These are phyloP conservation scores for Drosophila athabasca DNA, from an alignment of 1,140 invertebrate genomes.

Conservation along the genomic window DNA sequence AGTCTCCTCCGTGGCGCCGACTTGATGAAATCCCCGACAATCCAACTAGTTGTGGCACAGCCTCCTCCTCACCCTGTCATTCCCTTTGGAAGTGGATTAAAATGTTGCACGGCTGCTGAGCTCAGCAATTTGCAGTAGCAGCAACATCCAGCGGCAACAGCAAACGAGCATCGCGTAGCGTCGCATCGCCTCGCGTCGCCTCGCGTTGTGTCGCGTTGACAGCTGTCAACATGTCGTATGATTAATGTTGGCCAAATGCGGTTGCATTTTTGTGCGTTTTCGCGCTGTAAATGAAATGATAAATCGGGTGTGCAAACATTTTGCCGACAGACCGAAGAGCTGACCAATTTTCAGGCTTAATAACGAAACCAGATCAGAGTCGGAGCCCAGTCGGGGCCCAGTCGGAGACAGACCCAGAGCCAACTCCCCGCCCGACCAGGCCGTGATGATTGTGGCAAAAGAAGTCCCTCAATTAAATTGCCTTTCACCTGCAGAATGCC, in stretches of 20 bases:
- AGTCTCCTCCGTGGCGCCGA: slow-evolving; percentile 3
- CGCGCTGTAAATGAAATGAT: slow-evolving; percentile 62
- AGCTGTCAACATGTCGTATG: slow-evolving; percentile 80
- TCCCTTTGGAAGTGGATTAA: slow-evolving; percentile 34
- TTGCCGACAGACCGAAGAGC: slow-evolving; percentile 9
- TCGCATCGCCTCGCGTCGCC: slow-evolving; percentile 1
- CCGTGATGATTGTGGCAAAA: slow-evolving; percentile 10
- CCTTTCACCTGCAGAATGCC: slow-evolving; percentile 48
- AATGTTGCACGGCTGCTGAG: slow-evolving; percentile 26
- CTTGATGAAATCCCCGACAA: slow-evolving; percentile 34
- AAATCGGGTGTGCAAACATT: slow-evolving; percentile 60
- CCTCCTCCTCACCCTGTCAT: background rate
- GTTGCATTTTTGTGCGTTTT: slow-evolving; percentile 64
- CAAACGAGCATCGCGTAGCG: slow-evolving; percentile 6
- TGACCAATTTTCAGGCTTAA: slow-evolving; percentile 52
- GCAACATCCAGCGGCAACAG: slow-evolving; percentile 16
- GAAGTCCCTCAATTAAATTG: slow-evolving; percentile 60
- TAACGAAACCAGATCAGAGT: background rate
- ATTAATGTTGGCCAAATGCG: slow-evolving; percentile 75
- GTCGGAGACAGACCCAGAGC: no score
- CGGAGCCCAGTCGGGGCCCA: no score
- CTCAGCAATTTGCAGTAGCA: slow-evolving; percentile 24
- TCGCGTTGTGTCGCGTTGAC: slow-evolving; percentile 48
- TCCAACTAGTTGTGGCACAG: slow-evolving; percentile 26
- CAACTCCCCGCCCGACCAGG: slow-evolving; percentile 13